phyloP scores from a whole-genome alignment of 2,888 invertebrate genomes.

The Mermis nigrescens region DNA sequence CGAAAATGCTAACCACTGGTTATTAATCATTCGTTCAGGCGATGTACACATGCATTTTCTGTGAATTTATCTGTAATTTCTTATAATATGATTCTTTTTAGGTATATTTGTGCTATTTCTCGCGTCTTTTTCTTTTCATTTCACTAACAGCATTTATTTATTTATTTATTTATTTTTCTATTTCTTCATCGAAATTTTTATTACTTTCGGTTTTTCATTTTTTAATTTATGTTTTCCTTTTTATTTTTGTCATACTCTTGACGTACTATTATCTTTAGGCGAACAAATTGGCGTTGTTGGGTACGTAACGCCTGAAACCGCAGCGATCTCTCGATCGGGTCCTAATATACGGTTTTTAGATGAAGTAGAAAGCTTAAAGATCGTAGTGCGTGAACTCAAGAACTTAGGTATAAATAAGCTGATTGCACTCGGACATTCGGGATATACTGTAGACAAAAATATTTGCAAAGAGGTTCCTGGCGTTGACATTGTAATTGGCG shows the following conservation, averaged over 20 bases:
- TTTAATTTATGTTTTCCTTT: no score
- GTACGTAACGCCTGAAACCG: slow-evolving; percentile 62
- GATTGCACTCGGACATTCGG: slow-evolving; percentile 73
- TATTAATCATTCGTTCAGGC: no score
- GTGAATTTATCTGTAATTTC: no score
- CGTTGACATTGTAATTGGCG: slow-evolving; percentile 69
- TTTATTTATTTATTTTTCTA: no score
- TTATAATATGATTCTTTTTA: no score
- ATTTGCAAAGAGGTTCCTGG: slow-evolving; percentile 57
- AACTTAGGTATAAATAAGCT: slow-evolving; percentile 52
- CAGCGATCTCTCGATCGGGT: slow-evolving; percentile 35
- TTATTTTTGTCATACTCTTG: not conserved
- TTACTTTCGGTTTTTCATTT: no score
- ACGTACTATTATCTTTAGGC: slow-evolving; percentile 45
- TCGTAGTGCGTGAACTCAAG: slow-evolving; percentile 21
- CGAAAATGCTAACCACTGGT: no score
- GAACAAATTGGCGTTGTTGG: slow-evolving; percentile 60
- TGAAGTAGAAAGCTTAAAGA: slow-evolving; percentile 17
- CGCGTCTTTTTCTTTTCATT: no score
- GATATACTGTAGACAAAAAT: slow-evolving; percentile 52
- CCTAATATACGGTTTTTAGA: not conserved
- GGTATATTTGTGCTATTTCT: no score
- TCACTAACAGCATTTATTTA: no score
- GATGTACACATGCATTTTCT: no score
- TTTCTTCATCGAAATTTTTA: no score